Evolutionary conservation across 1,140 invertebrate species (phyloP), one percentile per base, ranked within the genome.

Genomic region (Drosophila equinoxialis): DNA sequence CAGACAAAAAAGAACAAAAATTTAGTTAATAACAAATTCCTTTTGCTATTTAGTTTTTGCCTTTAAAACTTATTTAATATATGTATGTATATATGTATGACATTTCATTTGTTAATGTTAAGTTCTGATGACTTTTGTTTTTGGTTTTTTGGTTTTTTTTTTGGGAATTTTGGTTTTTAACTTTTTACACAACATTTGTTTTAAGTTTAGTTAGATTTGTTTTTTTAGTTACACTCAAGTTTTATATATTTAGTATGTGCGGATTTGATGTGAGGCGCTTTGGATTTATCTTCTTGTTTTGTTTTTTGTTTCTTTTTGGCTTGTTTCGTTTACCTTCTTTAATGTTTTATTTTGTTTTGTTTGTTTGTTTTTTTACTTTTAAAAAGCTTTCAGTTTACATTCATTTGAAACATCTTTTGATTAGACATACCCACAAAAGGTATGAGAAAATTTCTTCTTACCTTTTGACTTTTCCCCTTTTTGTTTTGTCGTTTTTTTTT

Each of bases 351-450:
- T 17, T 45, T 17, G 5, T 17, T 61, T 64, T 23, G 20, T 41
- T 65, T 33, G 14, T 71, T n/a, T 35, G 39, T 65, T 55, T 65
- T 3, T 51, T 51, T 51, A 84, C 82, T 86, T 86, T 82, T 81
- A 71, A 67, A 85, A 85, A 85, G 82, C 82, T 85, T 85, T 85
- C 67, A 83, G 80, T 87, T 87, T 80, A 87, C 83, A 89, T 83
- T 77, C 83, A 83, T 87, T 87, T 87, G 84, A 87, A 87, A 87
- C 84, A 71, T 87, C 48, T 86, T 83, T 84, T 90, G 84, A 90
- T 89, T 89, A 81, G 76, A 74, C 74, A 79, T 76, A 81, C 82
- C 69, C 51, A 42, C 30, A 30, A 30, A 65, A 71, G 64, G 64
- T 64, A 33, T 54, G 67, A 66, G 67, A 73, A 8, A 8, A 59